Evolutionary conservation across 2,113 vertebrate genomes (phyloP).

Genomic region (Penelope pileata): DNA sequence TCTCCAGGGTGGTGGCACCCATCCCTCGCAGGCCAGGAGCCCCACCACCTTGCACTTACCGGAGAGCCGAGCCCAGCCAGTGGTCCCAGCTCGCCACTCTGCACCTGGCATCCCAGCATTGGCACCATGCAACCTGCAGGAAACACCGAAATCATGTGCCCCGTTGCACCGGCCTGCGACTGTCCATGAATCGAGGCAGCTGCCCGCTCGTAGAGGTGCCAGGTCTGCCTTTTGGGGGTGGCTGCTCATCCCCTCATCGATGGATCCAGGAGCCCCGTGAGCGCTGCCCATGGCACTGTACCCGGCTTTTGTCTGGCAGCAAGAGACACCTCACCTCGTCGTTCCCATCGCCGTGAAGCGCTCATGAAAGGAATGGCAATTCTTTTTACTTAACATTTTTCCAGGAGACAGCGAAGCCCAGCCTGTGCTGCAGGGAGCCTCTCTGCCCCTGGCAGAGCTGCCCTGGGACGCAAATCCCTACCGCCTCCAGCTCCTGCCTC

Average conservation of each 20-base stretch:
- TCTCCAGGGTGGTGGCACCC: background rate
- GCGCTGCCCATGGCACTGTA: background rate
- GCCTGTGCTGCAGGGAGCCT: background rate
- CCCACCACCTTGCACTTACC: background rate
- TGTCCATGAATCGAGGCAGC: background rate
- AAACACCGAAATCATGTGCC: background rate
- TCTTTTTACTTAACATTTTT: too few species aligned
- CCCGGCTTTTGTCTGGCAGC: background rate
- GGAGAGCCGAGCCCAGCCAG: background rate
- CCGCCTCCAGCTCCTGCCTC: background rate
- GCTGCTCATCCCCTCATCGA: background rate
- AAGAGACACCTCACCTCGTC: background rate
- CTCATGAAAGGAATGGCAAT: background rate
- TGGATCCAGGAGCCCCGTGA: background rate
- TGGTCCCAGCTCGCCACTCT: background rate
- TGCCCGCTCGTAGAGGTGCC: background rate
- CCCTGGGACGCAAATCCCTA: background rate
- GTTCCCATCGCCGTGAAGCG: background rate
- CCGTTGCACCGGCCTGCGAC: too few species aligned
- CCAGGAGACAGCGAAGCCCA: background rate
- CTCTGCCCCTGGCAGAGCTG: background rate
- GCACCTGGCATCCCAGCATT: background rate
- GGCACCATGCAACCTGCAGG: background rate
- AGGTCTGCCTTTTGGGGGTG: background rate
- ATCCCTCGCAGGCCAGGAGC: background rate